A percentile compares a stretch with the other conserved stretches of the same genome.
phyloP scores from a whole-genome alignment of 1,140 invertebrate genomes.

The Zaprionus ghesquierei region DNA sequence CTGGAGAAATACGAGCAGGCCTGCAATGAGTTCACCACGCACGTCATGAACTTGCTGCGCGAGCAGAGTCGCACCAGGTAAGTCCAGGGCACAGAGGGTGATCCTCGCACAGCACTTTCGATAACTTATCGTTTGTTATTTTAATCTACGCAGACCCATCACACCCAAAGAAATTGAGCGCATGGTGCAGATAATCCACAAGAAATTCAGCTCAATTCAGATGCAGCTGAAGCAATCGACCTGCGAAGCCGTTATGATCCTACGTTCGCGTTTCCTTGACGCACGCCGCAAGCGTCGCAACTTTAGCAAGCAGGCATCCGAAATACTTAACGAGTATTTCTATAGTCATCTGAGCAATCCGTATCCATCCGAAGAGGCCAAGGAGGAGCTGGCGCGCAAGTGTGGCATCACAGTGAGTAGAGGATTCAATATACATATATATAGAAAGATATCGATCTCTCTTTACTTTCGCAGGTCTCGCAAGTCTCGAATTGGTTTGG shows the following conservation, averaged over 20 bases:
- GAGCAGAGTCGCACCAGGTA: slow-evolving; percentile 98
- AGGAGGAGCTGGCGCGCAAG: slow-evolving; percentile 99
- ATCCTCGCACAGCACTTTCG: not conserved
- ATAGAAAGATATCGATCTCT: not conserved
- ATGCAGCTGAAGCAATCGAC: slow-evolving; percentile 99
- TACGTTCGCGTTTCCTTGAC: slow-evolving; percentile 95
- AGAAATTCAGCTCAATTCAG: slow-evolving; percentile 99
- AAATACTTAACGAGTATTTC: slow-evolving; percentile 99
- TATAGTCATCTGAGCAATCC: slow-evolving; percentile 99
- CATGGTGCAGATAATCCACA: slow-evolving; percentile 99
- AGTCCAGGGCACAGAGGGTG: slow-evolving; percentile 1
- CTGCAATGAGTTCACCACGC: slow-evolving; percentile 99
- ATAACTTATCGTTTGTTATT: too few species aligned
- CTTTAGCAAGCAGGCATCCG: slow-evolving; percentile 99
- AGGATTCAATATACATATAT: not conserved
- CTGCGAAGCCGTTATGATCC: slow-evolving; percentile 99
- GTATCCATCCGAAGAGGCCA: slow-evolving; percentile 99
- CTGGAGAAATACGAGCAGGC: slow-evolving; percentile 99
- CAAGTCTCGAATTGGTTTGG: slow-evolving; percentile 99
- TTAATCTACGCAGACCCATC: slow-evolving; percentile 87
- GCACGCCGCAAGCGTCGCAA: slow-evolving; percentile 99
- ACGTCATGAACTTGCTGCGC: slow-evolving; percentile 98
- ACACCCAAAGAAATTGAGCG: slow-evolving; percentile 98
- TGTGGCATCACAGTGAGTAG: slow-evolving; percentile 98
- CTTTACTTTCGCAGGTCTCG: slow-evolving; percentile 58